These are phyloP conservation scores for Penaeus chinensis DNA, from an alignment of 1,140 invertebrate species.

Conservation along the genomic window DNA sequence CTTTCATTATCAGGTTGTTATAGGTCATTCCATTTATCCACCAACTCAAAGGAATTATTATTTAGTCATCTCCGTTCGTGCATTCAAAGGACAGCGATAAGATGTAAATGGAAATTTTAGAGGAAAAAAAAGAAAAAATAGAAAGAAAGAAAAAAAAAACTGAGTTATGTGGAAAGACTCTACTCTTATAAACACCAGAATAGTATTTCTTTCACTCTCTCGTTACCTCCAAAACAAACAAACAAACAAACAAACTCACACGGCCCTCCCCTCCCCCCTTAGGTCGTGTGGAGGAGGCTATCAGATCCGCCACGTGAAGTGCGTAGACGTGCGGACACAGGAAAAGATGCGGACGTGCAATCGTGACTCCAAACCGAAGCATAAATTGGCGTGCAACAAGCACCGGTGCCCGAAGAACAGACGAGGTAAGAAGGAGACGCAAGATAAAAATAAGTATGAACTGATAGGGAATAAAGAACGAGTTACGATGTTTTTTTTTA, in stretches of 20 bases:
- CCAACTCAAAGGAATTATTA: too few species aligned
- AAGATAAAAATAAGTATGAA: neutral
- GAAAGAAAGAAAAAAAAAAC: too few species aligned
- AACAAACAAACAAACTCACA: neutral
- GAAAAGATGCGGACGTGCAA: conserved; percentile 67
- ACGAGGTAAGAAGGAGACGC: conserved; percentile 39
- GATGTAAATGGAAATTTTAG: too few species aligned
- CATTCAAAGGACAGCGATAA: too few species aligned
- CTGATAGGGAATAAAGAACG: neutral
- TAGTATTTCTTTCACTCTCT: too few species aligned
- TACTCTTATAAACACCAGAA: too few species aligned
- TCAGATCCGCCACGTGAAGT: conserved; percentile 66
- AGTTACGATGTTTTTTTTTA: neutral
- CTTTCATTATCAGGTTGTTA: too few species aligned
- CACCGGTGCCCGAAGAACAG: conserved; percentile 67
- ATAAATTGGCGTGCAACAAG: conserved; percentile 67
- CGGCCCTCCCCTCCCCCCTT: neutral
- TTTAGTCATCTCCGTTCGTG: too few species aligned
- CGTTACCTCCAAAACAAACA: neutral
- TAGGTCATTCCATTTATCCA: too few species aligned
- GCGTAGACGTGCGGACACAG: conserved; percentile 69
- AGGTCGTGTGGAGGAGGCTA: conserved; percentile 70
- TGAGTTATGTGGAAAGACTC: too few species aligned
- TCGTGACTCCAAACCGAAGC: conserved; percentile 65
- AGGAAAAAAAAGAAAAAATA: too few species aligned